Evolutionary conservation across 2,113 vertebrate species (phyloP).

Genomic region (Narcine bancroftii): DNA sequence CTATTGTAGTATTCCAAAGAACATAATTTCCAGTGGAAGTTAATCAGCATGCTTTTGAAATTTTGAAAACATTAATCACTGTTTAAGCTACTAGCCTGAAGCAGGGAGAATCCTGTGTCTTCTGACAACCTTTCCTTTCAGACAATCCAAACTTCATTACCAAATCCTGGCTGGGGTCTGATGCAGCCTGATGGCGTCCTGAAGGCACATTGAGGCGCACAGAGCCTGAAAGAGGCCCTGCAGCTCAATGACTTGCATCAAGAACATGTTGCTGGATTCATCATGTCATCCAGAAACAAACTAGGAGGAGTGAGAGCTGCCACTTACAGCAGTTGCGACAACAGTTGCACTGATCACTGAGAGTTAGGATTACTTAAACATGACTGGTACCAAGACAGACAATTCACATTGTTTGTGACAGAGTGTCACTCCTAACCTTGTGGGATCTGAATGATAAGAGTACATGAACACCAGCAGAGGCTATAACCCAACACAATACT

Average conservation of each 20-base stretch:
- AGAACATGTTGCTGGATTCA: conserved; percentile 65
- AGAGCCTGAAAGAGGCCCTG: conserved; percentile 51
- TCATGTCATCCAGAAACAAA: conserved; percentile 64
- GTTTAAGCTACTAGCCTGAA: conserved; percentile 55
- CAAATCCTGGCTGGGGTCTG: conserved; percentile 42
- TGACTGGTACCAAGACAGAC: conserved; percentile 73
- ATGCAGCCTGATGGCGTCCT: conserved; percentile 59
- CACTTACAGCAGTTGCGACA: conserved; percentile 72
- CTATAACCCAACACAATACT: conserved; percentile 9
- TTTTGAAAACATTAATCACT: conserved; percentile 61
- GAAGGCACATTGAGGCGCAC: conserved; percentile 56
- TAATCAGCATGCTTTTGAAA: conserved; percentile 53
- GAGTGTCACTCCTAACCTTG: conserved; percentile 64
- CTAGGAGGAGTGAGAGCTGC: conserved; percentile 67
- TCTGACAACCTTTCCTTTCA: conserved; percentile 44
- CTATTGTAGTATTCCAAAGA: not conserved
- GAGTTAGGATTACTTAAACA: conserved; percentile 55
- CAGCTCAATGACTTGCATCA: conserved; percentile 65
- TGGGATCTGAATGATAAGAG: conserved; percentile 57
- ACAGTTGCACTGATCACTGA: conserved; percentile 50
- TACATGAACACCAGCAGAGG: conserved; percentile 41
- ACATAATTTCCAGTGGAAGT: not conserved
- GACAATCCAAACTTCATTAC: conserved; percentile 47
- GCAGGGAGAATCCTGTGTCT: conserved; percentile 51
- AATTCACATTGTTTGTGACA: conserved; percentile 73